Percentiles rank a stretch among this genome's conserved stretches.
Evolutionary conservation across 2,113 vertebrate genomes (phyloP).

Genomic region (Galbula dea): DNA sequence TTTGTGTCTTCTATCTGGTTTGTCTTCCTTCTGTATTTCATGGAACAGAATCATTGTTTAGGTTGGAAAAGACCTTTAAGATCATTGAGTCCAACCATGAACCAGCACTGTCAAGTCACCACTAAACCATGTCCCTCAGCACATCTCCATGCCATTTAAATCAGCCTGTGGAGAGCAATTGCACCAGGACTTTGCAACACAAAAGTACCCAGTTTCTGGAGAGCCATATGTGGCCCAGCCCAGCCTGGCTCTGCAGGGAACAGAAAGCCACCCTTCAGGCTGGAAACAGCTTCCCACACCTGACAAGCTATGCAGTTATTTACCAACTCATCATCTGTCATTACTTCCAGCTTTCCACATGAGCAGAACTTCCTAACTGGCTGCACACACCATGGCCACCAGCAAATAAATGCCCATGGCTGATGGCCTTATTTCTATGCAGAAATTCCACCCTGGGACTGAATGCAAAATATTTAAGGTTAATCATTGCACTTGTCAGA

Average conservation of each 20-base stretch:
- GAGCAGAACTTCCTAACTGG: neutral
- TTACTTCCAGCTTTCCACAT: neutral
- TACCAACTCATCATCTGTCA: neutral
- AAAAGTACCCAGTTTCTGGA: neutral
- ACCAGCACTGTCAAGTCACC: neutral
- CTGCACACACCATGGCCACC: neutral
- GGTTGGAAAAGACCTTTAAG: neutral
- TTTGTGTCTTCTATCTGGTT: neutral
- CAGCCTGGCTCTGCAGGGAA: neutral
- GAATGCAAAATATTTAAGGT: neutral
- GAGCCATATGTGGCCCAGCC: neutral
- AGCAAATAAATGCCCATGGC: neutral
- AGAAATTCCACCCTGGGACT: neutral
- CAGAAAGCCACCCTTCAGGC: neutral
- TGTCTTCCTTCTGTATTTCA: neutral
- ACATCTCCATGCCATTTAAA: neutral
- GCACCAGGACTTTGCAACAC: too few relatives aligned
- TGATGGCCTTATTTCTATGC: neutral
- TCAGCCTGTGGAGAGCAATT: too few relatives aligned
- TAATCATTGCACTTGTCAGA: constrained; percentile 27
- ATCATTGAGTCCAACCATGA: neutral
- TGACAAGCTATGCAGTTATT: neutral
- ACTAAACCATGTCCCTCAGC: neutral
- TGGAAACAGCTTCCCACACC: neutral
- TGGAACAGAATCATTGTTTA: neutral